These are phyloP conservation scores for Parauchenoglanis ngamensis DNA, from an alignment of 2,797 vertebrate genomes.

Conservation along the genomic window DNA sequence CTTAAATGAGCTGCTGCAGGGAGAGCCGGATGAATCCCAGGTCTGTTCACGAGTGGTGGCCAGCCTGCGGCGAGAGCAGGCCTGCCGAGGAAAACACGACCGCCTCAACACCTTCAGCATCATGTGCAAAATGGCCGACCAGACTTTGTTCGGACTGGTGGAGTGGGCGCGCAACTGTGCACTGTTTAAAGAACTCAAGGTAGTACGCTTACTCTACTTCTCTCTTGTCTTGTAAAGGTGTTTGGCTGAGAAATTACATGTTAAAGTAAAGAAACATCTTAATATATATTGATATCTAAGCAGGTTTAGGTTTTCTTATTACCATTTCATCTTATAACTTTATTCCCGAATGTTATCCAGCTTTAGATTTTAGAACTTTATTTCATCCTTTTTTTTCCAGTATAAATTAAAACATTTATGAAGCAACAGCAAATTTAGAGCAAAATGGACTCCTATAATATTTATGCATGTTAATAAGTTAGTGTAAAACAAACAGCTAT, in stretches of 20 bases:
- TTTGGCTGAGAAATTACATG: background rate
- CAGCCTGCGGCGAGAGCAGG: conserved; percentile 77
- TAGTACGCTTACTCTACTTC: conserved; percentile 44
- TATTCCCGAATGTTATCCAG: background rate
- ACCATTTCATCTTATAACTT: background rate
- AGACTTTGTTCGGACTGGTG: conserved; percentile 80
- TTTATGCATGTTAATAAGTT: background rate
- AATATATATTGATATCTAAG: background rate
- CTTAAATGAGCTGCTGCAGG: conserved; percentile 71
- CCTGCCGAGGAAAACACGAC: conserved; percentile 79
- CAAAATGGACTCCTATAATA: background rate
- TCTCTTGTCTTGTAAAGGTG: background rate
- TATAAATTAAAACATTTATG: background rate
- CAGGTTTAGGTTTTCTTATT: background rate
- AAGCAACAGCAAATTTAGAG: background rate
- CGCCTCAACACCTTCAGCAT: conserved; percentile 81
- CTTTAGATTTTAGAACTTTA: background rate
- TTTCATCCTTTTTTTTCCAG: background rate
- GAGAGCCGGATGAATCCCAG: conserved; percentile 77
- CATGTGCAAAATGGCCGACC: conserved; percentile 85
- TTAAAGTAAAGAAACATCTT: background rate
- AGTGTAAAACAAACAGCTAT: background rate
- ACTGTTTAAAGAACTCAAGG: conserved; percentile 82
- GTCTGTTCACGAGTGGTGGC: conserved; percentile 75
- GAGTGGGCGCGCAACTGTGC: conserved; percentile 80